phyloP scores from a whole-genome alignment of 2,888 invertebrate species.

The Ceriagrion tenellum region DNA sequence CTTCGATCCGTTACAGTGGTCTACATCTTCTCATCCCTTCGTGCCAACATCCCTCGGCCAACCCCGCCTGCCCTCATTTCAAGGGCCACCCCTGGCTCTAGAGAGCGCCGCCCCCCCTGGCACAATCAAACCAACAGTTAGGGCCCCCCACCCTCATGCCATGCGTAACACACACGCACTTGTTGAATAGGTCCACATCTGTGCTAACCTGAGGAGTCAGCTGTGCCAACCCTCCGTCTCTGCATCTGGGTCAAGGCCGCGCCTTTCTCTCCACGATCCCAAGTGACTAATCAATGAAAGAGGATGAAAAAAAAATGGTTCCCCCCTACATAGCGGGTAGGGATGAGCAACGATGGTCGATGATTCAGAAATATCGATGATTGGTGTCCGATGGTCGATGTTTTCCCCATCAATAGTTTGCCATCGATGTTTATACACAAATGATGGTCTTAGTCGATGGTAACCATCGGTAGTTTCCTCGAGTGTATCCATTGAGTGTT shows the following conservation, averaged over 20 bases:
- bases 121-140: background rate
- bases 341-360: too few relatives aligned
- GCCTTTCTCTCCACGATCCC: background rate
- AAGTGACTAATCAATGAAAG: background rate
- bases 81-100: background rate
- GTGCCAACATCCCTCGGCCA: background rate
- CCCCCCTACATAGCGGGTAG: background rate
- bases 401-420: too few relatives aligned
- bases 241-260: conserved; percentile 51
- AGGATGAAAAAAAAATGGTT: background rate
- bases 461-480: too few relatives aligned
- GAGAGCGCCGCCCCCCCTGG: background rate
- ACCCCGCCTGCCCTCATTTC: background rate
- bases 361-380: too few relatives aligned
- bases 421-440: too few relatives aligned
- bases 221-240: background rate
- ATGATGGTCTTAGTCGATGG: too few relatives aligned
- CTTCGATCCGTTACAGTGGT: background rate
- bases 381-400: too few relatives aligned
- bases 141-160: background rate
- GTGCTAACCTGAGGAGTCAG: conserved; percentile 47
- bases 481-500: too few relatives aligned
- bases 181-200: conserved; percentile 41
- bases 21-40: background rate
- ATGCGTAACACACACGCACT: background rate